Conservation (phyloP, 1,140 invertebrate species). For the Diorhabda carinulata region DNA sequence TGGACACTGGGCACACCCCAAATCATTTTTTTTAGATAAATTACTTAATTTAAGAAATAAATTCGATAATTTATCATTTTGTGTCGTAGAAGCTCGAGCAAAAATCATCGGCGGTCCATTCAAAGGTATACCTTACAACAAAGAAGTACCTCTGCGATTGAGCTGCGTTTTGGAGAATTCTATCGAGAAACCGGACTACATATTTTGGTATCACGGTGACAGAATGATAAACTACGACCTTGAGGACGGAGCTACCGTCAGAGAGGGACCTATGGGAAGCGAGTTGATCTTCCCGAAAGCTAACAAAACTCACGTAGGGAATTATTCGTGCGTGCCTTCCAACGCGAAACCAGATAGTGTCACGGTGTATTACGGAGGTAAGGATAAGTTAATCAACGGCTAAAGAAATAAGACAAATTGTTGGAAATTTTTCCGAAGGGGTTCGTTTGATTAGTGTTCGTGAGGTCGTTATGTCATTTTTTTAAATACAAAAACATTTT, state of each 20-base stretch:
- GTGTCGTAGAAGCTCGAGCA: neutral
- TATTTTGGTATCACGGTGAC: conserved; percentile 75
- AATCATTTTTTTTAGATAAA: no score
- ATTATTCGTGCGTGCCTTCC: conserved; percentile 59
- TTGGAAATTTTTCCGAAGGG: no score
- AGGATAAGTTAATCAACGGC: neutral
- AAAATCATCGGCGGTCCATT: conserved; percentile 6
- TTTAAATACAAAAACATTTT: no score
- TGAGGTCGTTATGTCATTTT: no score
- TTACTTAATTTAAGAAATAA: no score
- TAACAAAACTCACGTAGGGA: conserved; percentile 54
- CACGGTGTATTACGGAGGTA: conserved; percentile 43
- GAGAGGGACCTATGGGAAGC: conserved; percentile 51
- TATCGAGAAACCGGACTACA: conserved; percentile 42
- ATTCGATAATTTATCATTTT: neutral
- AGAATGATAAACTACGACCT: conserved; percentile 72
- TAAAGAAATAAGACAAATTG: no score
- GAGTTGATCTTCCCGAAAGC: conserved; percentile 57
- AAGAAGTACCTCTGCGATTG: conserved; percentile 9
- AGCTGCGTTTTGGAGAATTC: conserved; percentile 11
- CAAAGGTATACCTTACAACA: conserved; percentile 4
- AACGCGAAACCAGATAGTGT: conserved; percentile 56
- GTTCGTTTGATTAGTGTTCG: no score
- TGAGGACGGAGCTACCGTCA: conserved; percentile 63
- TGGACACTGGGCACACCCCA: no score